These are phyloP conservation scores for Spodoptera exigua DNA, from an alignment of 2,888 invertebrate genomes.

Conservation along the genomic window DNA sequence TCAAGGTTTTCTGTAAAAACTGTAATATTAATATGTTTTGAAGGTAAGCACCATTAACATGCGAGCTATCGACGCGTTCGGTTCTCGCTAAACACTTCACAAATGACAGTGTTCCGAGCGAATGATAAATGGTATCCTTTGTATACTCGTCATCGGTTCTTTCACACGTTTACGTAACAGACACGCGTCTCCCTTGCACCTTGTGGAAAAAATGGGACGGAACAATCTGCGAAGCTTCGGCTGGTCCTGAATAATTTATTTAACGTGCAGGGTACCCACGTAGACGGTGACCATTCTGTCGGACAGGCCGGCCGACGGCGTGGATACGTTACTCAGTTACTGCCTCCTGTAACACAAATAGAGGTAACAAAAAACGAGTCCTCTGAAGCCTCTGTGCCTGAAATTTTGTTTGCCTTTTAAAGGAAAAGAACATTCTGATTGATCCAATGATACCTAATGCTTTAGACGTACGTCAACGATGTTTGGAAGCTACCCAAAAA, in stretches of 20 bases:
- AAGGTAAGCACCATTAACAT: slow-evolving; percentile 39
- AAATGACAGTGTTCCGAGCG: slow-evolving; percentile 41
- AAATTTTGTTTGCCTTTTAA: slow-evolving; percentile 3
- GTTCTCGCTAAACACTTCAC: slow-evolving; percentile 36
- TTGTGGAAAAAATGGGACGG: slow-evolving; percentile 50
- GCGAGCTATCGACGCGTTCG: slow-evolving; percentile 19
- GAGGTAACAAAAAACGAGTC: slow-evolving; percentile 6
- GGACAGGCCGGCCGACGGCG: slow-evolving; percentile 1
- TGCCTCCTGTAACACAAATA: slow-evolving; percentile 12
- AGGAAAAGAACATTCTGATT: slow-evolving; percentile 44
- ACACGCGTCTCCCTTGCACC: slow-evolving; percentile 37
- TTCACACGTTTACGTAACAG: slow-evolving; percentile 50
- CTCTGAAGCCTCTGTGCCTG: not conserved
- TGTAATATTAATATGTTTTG: slow-evolving; percentile 37
- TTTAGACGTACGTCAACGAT: slow-evolving; percentile 21
- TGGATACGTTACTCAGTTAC: not conserved
- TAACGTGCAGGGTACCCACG: slow-evolving; percentile 53
- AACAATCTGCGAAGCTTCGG: slow-evolving; percentile 56
- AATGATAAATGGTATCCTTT: slow-evolving; percentile 55
- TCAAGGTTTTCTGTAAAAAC: slow-evolving; percentile 31
- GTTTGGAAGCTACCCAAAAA: slow-evolving; percentile 56
- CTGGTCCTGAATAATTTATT: slow-evolving; percentile 71
- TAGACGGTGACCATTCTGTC: slow-evolving; percentile 43
- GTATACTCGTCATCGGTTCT: slow-evolving; percentile 43
- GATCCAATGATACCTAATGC: slow-evolving; percentile 9